Evolutionary conservation across 2,797 vertebrate species (phyloP).

Genomic region (Emys orbicularis): DNA sequence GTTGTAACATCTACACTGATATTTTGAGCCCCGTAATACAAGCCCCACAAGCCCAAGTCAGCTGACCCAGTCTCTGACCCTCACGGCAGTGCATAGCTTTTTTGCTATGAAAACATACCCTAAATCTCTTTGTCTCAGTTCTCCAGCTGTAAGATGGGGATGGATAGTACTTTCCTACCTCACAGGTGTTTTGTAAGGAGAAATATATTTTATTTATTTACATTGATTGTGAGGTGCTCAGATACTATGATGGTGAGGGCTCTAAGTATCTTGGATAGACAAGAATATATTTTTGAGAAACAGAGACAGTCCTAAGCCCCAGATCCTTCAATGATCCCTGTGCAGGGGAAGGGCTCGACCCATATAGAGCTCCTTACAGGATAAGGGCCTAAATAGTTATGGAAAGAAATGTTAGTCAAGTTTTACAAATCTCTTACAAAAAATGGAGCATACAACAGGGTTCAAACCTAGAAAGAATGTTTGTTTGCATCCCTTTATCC

Average conservation of each 20-base stretch:
- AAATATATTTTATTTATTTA: accelerated
- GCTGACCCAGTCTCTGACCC: background rate
- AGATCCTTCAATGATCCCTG: background rate
- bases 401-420: background rate
- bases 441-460: background rate
- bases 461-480: accelerated
- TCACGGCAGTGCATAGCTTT: background rate
- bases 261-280: background rate
- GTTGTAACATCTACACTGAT: background rate
- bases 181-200: accelerated
- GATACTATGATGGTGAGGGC: accelerated
- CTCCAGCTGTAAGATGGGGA: background rate
- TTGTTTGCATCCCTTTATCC: background rate
- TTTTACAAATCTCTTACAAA: background rate
- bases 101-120: background rate
- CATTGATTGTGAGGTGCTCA: background rate
- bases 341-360: background rate
- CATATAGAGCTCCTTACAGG: background rate
- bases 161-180: background rate
- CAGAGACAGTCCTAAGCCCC: background rate
- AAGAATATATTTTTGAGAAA: background rate
- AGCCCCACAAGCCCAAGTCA: background rate
- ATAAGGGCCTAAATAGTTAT: background rate
- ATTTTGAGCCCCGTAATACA: background rate
- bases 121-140: background rate